Conservation (phyloP, 1,140 invertebrate species). For the Rhynchophorus ferrugineus region DNA sequence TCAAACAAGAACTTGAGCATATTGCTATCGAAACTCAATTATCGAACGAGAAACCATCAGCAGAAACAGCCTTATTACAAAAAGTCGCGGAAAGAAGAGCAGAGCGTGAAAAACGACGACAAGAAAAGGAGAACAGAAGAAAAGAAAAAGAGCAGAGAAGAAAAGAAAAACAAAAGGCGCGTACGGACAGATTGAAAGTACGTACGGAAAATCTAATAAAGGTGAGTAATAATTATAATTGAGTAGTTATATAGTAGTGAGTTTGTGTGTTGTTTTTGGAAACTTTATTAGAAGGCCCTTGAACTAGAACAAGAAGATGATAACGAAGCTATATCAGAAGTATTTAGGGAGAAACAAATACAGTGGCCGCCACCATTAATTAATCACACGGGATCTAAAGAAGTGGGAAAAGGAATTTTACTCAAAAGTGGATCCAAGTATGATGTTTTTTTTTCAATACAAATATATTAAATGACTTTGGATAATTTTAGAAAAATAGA, state of each 20-base stretch:
- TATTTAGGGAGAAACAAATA: conserved; percentile 12
- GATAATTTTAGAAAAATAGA: background rate
- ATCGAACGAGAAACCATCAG: conserved; percentile 27
- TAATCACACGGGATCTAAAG: conserved; percentile 16
- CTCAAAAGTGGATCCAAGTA: conserved; percentile 8
- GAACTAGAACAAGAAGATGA: conserved; percentile 35
- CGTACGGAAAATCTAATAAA: conserved; percentile 41
- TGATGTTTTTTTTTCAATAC: background rate
- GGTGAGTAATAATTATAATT: conserved; percentile 26
- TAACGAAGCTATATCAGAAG: conserved; percentile 18
- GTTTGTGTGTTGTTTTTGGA: too few relatives aligned
- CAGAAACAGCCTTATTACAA: conserved; percentile 27
- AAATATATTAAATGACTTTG: background rate
- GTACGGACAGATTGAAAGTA: conserved; percentile 34
- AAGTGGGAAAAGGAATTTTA: conserved; percentile 31
- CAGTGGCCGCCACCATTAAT: conserved; percentile 31
- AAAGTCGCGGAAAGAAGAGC: conserved; percentile 31
- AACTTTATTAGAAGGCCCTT: conserved; percentile 32
- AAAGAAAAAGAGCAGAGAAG: conserved; percentile 39
- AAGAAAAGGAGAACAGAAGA: conserved; percentile 33
- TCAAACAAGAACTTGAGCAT: too few relatives aligned
- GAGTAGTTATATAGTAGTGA: too few relatives aligned
- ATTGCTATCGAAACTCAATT: too few relatives aligned
- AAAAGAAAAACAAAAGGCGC: conserved; percentile 37
- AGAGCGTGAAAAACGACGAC: conserved; percentile 33